Evolutionary conservation across 1,140 invertebrate species (phyloP).

Genomic region (Drosophila carrolli): DNA sequence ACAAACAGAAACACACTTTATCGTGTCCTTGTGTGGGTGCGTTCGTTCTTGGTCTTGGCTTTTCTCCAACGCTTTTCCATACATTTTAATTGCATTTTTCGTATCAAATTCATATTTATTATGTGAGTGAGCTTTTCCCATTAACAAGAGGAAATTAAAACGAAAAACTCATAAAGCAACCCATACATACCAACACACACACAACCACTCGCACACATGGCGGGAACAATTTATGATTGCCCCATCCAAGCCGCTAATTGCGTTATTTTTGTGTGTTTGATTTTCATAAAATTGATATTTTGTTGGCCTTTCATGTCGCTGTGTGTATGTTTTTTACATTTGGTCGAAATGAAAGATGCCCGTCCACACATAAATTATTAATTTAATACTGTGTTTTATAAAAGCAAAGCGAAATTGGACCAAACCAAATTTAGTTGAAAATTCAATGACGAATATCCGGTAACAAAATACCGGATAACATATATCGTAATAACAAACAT

Average conservation of each 20-base stretch:
- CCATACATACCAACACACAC: conserved; percentile 15
- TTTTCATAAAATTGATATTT: conserved; percentile 70
- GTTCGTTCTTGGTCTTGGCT: conserved; percentile 40
- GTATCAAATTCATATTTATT: conserved; percentile 81
- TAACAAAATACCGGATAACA: background rate
- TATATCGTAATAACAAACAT: background rate
- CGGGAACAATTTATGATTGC: conserved; percentile 68
- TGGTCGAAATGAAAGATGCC: background rate
- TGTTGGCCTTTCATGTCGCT: conserved; percentile 29
- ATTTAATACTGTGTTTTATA: conserved; percentile 24
- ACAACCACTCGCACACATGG: conserved; percentile 4
- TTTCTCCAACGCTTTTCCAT: conserved; percentile 43
- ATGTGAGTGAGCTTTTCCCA: conserved; percentile 60
- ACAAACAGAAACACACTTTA: background rate
- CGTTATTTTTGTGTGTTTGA: conserved; percentile 73
- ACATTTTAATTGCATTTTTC: conserved; percentile 81
- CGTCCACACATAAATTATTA: conserved; percentile 30
- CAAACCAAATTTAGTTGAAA: conserved; percentile 27
- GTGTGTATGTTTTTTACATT: conserved; percentile 29
- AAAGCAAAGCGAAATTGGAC: conserved; percentile 5
- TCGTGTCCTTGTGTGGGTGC: conserved; percentile 10
- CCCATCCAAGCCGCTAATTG: conserved; percentile 64
- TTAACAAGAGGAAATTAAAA: conserved; percentile 78
- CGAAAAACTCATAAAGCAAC: conserved; percentile 71
- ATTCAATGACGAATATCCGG: conserved; percentile 14